Conservation (phyloP, 2,113 vertebrate species). For the Coregonus clupeaformis region DNA sequence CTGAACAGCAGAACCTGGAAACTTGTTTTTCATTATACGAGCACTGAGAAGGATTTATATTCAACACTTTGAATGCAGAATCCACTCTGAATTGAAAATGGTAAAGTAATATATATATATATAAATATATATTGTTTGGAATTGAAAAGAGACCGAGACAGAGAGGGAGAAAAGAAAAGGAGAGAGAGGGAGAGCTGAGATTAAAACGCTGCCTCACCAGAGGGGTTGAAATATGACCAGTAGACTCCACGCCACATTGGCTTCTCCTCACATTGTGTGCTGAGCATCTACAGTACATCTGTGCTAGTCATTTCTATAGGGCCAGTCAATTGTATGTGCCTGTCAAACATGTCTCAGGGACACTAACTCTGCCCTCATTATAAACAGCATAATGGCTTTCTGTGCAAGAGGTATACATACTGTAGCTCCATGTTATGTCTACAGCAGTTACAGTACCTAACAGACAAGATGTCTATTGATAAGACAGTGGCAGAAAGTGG, state of each 20-base stretch:
- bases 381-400: too few species aligned
- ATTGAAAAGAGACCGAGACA: conserved; percentile 36
- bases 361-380: background rate
- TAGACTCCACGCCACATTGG: conserved; percentile 40
- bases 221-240: conserved; percentile 74
- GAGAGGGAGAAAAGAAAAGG: conserved; percentile 3
- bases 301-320: conserved; percentile 14
- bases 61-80: conserved; percentile 50
- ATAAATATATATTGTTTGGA: conserved; percentile 73
- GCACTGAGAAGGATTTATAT: conserved; percentile 44
- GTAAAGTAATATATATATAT: conserved; percentile 76
- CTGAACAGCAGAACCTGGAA: conserved; percentile 26
- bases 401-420: too few species aligned
- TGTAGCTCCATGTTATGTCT: too few species aligned
- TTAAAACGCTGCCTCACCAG: conserved; percentile 75
- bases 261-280: conserved; percentile 12
- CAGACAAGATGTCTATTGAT: too few species aligned
- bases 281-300: background rate
- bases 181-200: conserved; percentile 67
- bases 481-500: too few species aligned
- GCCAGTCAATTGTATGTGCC: background rate
- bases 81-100: conserved; percentile 80
- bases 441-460: too few species aligned
- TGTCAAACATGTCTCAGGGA: background rate
- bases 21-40: conserved; percentile 49